These are phyloP conservation scores for Drosophila histrio DNA, from an alignment of 2,888 invertebrate species.

Conservation along the genomic window DNA sequence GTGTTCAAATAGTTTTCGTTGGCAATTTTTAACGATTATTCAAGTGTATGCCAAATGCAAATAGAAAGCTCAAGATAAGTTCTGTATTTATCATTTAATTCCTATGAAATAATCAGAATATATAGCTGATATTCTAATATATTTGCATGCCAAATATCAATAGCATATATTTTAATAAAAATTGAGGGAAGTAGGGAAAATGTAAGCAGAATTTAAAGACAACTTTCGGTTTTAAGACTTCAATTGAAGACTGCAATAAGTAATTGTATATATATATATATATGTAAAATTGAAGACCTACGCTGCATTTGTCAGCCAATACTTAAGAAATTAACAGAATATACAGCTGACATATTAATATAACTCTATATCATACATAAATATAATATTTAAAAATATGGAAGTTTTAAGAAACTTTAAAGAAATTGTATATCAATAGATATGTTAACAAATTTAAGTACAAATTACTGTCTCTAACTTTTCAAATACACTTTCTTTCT, in stretches of 20 bases:
- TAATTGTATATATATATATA: too few species aligned
- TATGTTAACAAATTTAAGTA: background rate
- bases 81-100: background rate
- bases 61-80: background rate
- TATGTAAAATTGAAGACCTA: too few species aligned
- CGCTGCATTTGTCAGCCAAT: background rate
- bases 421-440: background rate
- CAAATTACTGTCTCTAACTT: background rate
- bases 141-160: background rate
- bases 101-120: background rate
- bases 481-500: background rate
- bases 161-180: background rate
- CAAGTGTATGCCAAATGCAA: background rate
- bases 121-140: background rate
- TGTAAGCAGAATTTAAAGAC: too few species aligned
- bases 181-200: too few species aligned
- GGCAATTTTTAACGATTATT: constrained; percentile 36
- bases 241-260: too few species aligned
- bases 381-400: background rate
- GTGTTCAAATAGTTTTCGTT: constrained; percentile 29
- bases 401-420: background rate
- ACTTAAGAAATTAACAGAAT: background rate
- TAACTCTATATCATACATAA: background rate
- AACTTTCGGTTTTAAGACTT: too few species aligned
- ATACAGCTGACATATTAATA: background rate